Percentiles rank a stretch among this genome's conserved stretches.
These are phyloP conservation scores for Saccostrea glomerata DNA, from an alignment of 1,140 invertebrate species.

Conservation along the genomic window DNA sequence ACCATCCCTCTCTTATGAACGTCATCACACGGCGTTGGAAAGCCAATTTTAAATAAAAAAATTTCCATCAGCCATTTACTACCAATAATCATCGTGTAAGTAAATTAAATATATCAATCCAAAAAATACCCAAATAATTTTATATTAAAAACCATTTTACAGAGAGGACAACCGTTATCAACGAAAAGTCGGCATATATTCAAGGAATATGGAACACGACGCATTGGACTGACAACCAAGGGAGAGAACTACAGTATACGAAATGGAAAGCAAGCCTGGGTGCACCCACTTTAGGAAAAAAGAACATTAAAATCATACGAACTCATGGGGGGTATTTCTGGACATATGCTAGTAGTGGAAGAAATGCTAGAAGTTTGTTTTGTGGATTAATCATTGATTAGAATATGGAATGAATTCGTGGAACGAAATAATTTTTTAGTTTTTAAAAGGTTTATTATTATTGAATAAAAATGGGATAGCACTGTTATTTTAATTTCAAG, in stretches of 20 bases:
- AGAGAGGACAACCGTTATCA: background rate
- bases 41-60: no score
- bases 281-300: no score
- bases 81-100: no score
- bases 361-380: background rate
- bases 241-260: background rate
- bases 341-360: background rate
- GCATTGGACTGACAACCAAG: background rate
- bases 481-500: no score
- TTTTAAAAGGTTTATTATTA: no score
- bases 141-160: background rate
- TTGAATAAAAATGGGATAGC: no score
- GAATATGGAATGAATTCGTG: background rate
- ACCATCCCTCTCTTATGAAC: no score
- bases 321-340: background rate
- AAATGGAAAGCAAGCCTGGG: background rate
- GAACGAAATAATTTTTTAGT: no score
- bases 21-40: no score
- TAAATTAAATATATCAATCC: no score
- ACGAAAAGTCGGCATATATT: background rate
- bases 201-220: background rate
- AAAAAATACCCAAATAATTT: no score
- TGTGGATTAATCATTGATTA: conserved; percentile 1
- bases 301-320: background rate
- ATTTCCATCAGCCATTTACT: no score